These are phyloP conservation scores for Leucopsar rothschildi DNA, from an alignment of 2,113 vertebrate genomes.

Conservation along the genomic window DNA sequence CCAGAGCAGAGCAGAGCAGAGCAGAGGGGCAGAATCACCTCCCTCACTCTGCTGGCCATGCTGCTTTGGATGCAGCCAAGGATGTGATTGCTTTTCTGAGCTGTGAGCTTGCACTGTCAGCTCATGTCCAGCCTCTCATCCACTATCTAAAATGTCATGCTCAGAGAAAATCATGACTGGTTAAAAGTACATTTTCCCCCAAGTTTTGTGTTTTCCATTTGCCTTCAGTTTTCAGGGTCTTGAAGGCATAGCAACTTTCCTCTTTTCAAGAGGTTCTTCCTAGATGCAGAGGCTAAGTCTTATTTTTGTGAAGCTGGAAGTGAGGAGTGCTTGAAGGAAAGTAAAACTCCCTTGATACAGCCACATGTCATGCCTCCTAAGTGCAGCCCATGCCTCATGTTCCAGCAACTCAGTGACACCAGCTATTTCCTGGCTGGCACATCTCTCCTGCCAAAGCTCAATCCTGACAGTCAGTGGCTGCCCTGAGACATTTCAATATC, in stretches of 20 bases:
- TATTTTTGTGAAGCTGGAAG: not conserved
- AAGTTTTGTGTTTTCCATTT: not conserved
- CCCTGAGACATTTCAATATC: not conserved
- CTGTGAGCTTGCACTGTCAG: not conserved
- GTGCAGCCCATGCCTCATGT: not conserved
- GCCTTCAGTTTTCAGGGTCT: not conserved
- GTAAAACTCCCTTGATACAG: not conserved
- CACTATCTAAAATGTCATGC: not conserved
- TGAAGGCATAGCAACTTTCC: not conserved
- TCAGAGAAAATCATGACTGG: not conserved
- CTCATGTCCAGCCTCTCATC: not conserved
- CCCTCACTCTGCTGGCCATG: rapidly evolving
- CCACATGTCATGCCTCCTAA: not conserved
- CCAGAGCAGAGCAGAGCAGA: not conserved
- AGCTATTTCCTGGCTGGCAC: not conserved
- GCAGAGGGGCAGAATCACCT: not conserved
- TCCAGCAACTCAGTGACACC: not conserved
- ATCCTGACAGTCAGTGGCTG: not conserved
- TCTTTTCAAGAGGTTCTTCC: not conserved
- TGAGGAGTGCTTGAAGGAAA: not conserved
- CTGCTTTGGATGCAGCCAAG: not conserved
- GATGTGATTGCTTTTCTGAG: not conserved
- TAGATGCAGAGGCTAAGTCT: not conserved
- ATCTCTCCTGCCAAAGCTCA: not conserved
- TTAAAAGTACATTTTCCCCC: not conserved